phyloP scores from a whole-genome alignment of 30 jellyfish, hydroid and myxozoan genomes.

The Pseudorhiza aurosa region DNA sequence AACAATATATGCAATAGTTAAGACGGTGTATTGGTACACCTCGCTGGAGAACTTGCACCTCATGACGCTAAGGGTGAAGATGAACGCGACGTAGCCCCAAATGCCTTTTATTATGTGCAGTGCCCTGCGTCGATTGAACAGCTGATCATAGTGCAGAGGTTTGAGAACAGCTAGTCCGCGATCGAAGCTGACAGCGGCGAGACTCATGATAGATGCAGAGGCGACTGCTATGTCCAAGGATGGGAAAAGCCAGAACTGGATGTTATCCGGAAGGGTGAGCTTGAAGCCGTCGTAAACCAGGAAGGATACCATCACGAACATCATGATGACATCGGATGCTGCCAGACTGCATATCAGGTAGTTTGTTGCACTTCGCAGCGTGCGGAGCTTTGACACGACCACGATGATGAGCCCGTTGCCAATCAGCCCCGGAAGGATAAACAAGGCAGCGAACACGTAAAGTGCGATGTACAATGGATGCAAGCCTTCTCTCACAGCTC shows the following conservation, averaged over 20 bases:
- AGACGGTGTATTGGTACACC: constrained; percentile 40
- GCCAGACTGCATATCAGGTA: constrained; percentile 69
- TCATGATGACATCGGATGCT: constrained; percentile 56
- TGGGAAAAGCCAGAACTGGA: constrained; percentile 50
- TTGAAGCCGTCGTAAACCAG: constrained; percentile 18
- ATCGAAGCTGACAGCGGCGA: constrained; percentile 79
- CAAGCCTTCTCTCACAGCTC: background rate
- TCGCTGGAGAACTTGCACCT: constrained; percentile 19
- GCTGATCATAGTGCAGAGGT: constrained; percentile 57
- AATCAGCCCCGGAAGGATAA: constrained; percentile 60
- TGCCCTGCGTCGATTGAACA: constrained; percentile 52
- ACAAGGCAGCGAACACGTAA: constrained; percentile 37
- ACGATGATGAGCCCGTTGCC: constrained; percentile 65
- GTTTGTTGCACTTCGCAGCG: constrained; percentile 56
- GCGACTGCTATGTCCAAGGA: constrained; percentile 66
- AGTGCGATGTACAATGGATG: constrained; percentile 58
- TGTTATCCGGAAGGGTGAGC: constrained; percentile 27
- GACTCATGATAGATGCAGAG: constrained; percentile 65
- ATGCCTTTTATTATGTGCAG: constrained; percentile 40
- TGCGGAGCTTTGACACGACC: constrained; percentile 43
- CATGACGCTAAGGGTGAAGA: constrained; percentile 39
- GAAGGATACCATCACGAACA: constrained; percentile 59
- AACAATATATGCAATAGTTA: constrained; percentile 36
- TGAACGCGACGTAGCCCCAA: constrained; percentile 46
- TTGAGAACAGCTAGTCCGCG: constrained; percentile 59